Conservation (phyloP, 2,797 vertebrate genomes). For the Amblyraja radiata region DNA sequence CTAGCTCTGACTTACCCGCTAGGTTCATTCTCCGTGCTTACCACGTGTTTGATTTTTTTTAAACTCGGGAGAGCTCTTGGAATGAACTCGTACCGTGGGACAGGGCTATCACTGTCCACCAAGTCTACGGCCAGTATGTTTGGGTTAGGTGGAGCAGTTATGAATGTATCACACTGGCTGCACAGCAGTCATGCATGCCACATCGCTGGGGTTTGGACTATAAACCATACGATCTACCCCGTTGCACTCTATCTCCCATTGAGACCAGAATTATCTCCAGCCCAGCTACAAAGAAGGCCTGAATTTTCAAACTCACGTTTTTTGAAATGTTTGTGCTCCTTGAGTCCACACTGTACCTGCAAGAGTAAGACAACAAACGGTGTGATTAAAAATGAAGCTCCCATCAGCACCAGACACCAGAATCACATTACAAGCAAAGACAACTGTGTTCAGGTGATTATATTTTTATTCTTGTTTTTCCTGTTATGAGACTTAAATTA, state of each 20-base stretch:
- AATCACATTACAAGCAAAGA: neutral
- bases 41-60: too few species aligned
- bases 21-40: too few species aligned
- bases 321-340: slow-evolving; percentile 89
- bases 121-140: neutral
- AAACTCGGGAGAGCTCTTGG: too few species aligned
- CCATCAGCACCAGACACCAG: neutral
- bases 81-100: too few species aligned
- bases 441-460: neutral
- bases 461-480: neutral
- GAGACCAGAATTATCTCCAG: neutral
- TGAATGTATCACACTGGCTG: neutral
- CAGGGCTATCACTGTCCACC: neutral
- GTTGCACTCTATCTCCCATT: neutral
- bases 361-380: slow-evolving; percentile 42
- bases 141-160: neutral
- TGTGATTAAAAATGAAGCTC: neutral
- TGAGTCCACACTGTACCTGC: slow-evolving; percentile 91
- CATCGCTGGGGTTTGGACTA: neutral
- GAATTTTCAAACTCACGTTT: slow-evolving; percentile 66
- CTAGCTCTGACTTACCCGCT: too few species aligned
- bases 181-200: too few species aligned
- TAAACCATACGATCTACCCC: too few species aligned
- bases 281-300: neutral
- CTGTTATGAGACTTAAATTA: neutral